These are phyloP conservation scores for Parochlus steinenii DNA, from an alignment of 2,888 invertebrate species.

Conservation along the genomic window DNA sequence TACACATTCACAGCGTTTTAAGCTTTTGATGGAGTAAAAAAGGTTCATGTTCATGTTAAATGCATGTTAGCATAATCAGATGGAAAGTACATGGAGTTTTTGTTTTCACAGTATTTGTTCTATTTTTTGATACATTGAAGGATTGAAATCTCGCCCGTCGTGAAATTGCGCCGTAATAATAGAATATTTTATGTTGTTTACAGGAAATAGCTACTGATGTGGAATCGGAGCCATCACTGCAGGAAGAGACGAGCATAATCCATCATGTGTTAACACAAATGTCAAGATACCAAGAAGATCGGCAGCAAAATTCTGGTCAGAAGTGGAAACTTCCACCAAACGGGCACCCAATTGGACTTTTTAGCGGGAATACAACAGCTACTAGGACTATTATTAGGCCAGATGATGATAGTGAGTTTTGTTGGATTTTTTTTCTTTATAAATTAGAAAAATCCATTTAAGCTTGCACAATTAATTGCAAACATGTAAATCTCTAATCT, in stretches of 20 bases:
- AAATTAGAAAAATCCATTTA: slow-evolving; percentile 2
- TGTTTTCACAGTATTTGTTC: too few relatives aligned
- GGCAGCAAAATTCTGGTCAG: slow-evolving; percentile 40
- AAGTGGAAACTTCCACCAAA: slow-evolving; percentile 53
- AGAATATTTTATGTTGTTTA: slow-evolving; percentile 8
- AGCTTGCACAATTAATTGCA: not conserved
- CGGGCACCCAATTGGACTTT: slow-evolving; percentile 50
- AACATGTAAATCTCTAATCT: not conserved
- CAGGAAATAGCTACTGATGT: slow-evolving; percentile 53
- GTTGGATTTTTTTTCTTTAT: not conserved
- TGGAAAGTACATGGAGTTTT: too few relatives aligned
- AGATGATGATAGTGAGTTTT: slow-evolving; percentile 45
- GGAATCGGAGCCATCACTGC: slow-evolving; percentile 46
- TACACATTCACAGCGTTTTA: too few relatives aligned
- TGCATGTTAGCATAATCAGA: too few relatives aligned
- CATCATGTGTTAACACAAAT: slow-evolving; percentile 47
- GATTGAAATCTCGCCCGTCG: too few relatives aligned
- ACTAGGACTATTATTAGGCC: slow-evolving; percentile 42
- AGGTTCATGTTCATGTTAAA: too few relatives aligned
- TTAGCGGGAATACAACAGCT: slow-evolving; percentile 37
- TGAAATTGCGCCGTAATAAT: too few relatives aligned
- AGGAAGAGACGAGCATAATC: slow-evolving; percentile 51
- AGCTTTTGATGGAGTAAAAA: too few relatives aligned
- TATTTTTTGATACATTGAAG: too few relatives aligned
- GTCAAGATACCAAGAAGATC: slow-evolving; percentile 41